These are phyloP conservation scores for Pipa parva DNA, from an alignment of 2,113 vertebrate genomes.

Conservation along the genomic window DNA sequence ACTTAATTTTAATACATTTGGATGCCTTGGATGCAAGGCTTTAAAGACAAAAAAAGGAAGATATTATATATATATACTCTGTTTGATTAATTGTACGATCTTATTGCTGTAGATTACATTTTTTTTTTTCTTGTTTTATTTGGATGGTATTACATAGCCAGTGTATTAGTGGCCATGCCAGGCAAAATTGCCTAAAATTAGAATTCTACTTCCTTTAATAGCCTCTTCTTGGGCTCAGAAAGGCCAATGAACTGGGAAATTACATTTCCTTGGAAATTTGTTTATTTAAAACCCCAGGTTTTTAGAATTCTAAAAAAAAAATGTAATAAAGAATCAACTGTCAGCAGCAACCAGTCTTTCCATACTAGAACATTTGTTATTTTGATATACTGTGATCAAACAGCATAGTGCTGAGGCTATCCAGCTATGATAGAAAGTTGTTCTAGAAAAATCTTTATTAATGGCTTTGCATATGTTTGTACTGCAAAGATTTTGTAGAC, in stretches of 20 bases:
- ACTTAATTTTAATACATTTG: constrained; percentile 81
- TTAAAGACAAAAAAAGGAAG: constrained; percentile 67
- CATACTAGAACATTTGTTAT: no score
- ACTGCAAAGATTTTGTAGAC: background rate
- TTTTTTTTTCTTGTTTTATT: constrained; percentile 61
- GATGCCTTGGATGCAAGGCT: constrained; percentile 82
- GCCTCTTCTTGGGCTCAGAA: background rate
- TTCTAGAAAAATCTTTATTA: background rate
- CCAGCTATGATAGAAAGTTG: background rate
- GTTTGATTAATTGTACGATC: constrained; percentile 86
- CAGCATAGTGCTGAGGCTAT: background rate
- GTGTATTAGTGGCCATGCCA: constrained; percentile 54
- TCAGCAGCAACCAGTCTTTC: no score
- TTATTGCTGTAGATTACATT: constrained; percentile 73
- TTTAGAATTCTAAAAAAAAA: no score
- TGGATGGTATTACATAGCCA: constrained; percentile 81
- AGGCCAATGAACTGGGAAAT: background rate
- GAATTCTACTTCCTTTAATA: no score
- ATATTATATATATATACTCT: constrained; percentile 76
- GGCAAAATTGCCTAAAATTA: no score
- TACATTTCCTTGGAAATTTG: background rate
- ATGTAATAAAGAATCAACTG: no score
- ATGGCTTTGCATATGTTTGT: background rate
- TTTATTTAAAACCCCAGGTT: no score
- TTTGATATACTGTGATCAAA: no score